phyloP scores from a whole-genome alignment of 2,797 vertebrate species.

The Anabas testudineus region DNA sequence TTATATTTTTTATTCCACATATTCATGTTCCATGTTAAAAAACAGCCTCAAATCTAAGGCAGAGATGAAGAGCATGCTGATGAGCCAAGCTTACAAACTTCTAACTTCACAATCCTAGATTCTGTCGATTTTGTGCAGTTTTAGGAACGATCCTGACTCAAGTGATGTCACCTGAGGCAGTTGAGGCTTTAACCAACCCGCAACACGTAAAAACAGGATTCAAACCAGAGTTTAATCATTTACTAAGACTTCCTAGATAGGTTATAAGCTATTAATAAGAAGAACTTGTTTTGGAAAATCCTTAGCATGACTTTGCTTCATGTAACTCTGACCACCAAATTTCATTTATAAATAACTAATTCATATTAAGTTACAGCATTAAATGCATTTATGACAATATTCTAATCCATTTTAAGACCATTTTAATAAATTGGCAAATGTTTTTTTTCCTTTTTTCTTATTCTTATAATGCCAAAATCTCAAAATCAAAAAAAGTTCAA shows the following conservation, averaged over 20 bases:
- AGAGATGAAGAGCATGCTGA: neutral
- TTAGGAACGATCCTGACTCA: no score
- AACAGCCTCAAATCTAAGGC: neutral
- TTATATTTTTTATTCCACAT: neutral
- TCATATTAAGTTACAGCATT: no score
- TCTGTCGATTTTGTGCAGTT: neutral
- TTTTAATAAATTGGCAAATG: no score
- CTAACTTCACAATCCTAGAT: neutral
- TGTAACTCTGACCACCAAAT: neutral
- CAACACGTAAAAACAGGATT: neutral
- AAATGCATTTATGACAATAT: no score
- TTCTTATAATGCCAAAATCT: neutral
- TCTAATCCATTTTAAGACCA: no score
- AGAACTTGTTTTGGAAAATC: neutral
- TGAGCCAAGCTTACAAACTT: neutral
- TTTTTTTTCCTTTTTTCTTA: no score
- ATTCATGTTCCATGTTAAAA: neutral
- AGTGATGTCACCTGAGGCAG: neutral
- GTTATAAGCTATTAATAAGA: neutral
- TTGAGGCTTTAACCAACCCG: no score
- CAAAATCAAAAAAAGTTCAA: neutral
- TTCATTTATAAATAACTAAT: no score
- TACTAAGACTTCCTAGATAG: constrained; percentile 2
- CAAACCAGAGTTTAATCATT: neutral
- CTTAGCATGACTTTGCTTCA: neutral